Evolutionary conservation across 2,797 vertebrate species (phyloP), one percentile per base, ranked within the genome.

Genomic region (Neoniphon sammara): DNA sequence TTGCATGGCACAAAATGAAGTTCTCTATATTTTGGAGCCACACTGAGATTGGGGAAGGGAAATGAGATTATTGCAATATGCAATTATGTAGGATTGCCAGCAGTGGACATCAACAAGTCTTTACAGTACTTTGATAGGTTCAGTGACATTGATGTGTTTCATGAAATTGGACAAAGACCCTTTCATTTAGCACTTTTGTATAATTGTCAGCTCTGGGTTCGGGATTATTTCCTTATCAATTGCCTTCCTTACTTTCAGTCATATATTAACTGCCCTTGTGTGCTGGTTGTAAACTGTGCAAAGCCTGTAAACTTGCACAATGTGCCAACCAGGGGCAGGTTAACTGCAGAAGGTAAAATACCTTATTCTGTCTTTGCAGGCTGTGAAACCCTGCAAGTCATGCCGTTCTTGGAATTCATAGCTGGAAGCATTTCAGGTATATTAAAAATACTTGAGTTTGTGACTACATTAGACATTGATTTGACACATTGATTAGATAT

Each of bases 391-490:
- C n/a, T 54, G 7, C 1, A 20, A 62, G 55, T 11, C 69, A 93
- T 91, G 92, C 75, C 82, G 50, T 68, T 90, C 23, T 47, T 84
- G 83, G 91, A 93, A 61, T 93, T 91, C 42, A 0, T 91, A 47
- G 91, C 91, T 34, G 92, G 92, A 30, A 89, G 89, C 58, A 60
- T 93, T 72, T 91, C 92, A 80, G 92, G 92, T 93, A 79, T n/a
- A 60, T 27, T 1, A 56, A 21, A 5, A 44, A 3, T 4, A 5
- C 21, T 39, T 30, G 23, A 5, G 53, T 18, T 46, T 18, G 44
- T 46, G 36, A 39, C 30, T 31, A 31, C 30, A 31, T 31, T 31
- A 31, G 6, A 3, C 5, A 14, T 0, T 5, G 2, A 60, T 9
- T 0, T 39, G 0, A 56, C 8, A 15, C 3, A 53, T 27, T n/a